Evolutionary conservation across 2,888 invertebrate genomes (phyloP).

Genomic region (Archips xylosteana): DNA sequence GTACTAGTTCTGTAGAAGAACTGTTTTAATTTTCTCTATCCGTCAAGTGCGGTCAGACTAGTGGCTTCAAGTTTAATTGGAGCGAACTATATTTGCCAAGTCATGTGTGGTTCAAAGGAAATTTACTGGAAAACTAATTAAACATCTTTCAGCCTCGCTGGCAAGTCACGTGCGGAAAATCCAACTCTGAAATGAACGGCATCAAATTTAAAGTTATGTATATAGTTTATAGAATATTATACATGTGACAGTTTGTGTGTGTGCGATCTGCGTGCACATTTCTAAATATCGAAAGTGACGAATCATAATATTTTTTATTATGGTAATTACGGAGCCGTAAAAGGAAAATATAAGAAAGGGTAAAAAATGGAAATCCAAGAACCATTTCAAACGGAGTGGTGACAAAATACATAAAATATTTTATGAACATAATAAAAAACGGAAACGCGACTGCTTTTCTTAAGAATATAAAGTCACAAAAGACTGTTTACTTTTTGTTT

Average conservation of each 20-base stretch:
- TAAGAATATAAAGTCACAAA: not conserved
- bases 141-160: slow-evolving; percentile 1
- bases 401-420: slow-evolving; percentile 34
- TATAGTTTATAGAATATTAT: no score
- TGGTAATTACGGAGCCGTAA: not conserved
- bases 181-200: not conserved
- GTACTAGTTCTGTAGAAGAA: not conserved
- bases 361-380: slow-evolving; percentile 11
- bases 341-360: not conserved
- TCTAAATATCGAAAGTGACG: no score
- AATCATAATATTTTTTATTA: slow-evolving; percentile 3
- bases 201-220: no score
- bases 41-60: slow-evolving; percentile 21
- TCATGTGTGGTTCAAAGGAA: slow-evolving; percentile 37
- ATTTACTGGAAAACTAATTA: slow-evolving; percentile 37
- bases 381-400: slow-evolving; percentile 3
- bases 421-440: slow-evolving; percentile 24
- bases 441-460: slow-evolving; percentile 16
- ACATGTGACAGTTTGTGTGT: no score
- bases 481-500: no score
- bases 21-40: slow-evolving; percentile 28
- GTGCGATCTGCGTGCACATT: no score
- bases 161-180: not conserved
- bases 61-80: slow-evolving; percentile 40
- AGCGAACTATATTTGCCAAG: slow-evolving; percentile 38